phyloP scores from a whole-genome alignment of 2,888 invertebrate genomes.

The Sarcophaga variegata region DNA sequence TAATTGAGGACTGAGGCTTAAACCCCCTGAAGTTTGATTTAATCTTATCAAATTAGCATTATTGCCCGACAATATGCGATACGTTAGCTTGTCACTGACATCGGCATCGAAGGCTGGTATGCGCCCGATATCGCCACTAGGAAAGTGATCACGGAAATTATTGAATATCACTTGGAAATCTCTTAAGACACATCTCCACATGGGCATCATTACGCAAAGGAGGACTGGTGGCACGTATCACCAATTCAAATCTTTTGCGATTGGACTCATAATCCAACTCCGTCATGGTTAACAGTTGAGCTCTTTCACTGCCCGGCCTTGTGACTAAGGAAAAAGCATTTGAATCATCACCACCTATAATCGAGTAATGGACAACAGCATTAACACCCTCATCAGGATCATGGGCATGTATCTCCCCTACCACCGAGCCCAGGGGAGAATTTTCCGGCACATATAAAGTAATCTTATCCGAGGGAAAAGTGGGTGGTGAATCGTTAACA shows the following conservation, averaged over 20 bases:
- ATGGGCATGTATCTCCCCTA: conserved; percentile 93
- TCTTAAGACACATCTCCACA: conserved; percentile 92
- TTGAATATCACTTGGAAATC: conserved; percentile 98
- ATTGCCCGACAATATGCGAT: conserved; percentile 94
- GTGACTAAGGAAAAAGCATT: conserved; percentile 92
- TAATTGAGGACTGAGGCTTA: conserved; percentile 94
- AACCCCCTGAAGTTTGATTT: conserved; percentile 91
- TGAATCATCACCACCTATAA: conserved; percentile 96
- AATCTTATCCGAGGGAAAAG: conserved; percentile 94
- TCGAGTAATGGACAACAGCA: conserved; percentile 95
- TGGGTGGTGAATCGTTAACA: conserved; percentile 94
- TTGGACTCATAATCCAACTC: conserved; percentile 98
- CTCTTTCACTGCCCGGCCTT: conserved; percentile 91
- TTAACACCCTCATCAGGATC: conserved; percentile 97
- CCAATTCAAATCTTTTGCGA: conserved; percentile 93
- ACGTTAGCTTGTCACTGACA: conserved; percentile 91
- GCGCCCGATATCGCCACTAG: conserved; percentile 93
- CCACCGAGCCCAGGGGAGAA: conserved; percentile 96
- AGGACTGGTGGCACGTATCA: conserved; percentile 94
- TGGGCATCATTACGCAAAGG: conserved; percentile 94
- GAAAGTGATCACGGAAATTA: conserved; percentile 96
- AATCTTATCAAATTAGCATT: conserved; percentile 94
- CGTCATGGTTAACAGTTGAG: conserved; percentile 93
- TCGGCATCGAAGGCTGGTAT: conserved; percentile 98
- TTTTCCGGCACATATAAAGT: conserved; percentile 96